Evolutionary conservation across 2,888 invertebrate species (phyloP), one percentile per base, ranked within the genome.

Genomic region (Drosophila mimetica): DNA sequence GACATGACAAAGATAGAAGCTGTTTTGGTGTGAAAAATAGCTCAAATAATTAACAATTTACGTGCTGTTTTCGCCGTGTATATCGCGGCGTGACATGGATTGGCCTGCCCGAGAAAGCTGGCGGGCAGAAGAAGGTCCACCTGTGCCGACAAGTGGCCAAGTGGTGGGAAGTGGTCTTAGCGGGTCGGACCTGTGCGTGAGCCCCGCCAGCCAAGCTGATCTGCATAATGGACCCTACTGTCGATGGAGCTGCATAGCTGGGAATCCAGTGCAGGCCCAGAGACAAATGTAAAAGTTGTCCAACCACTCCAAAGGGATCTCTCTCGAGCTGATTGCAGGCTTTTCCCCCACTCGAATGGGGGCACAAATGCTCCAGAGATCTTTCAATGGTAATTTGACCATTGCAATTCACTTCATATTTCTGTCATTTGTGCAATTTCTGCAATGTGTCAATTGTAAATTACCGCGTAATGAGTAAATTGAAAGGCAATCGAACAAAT

Each of bases 221-320:
- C 67, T 83, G 80, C 85, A 81, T 79, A 86, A 86, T 76, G 74
- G 76, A 42, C 52, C 55, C 69, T 52, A 58, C 72, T 50, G 57
- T 61, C 61, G 74, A 54, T 53, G 71, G 32, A 36, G 71, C 34
- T 37, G 71, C 53, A 52, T 11, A 46, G 41, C 28, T 13, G 0
- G 57, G 37, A 54, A 46, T 37, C 28, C 36, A 48, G 18, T 70
- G 65, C 63, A 57, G 34, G 30, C 52, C 55, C 41, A 59, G 34
- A 64, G n/a, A 22, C 54, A 81, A 88, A 88, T 81, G 89, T 89
- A 89, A 89, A 89, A 89, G 89, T 89, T 79, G 87, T 77, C 74
- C 69, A 71, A 79, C 88, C 63, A 76, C 70, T 81, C 46, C 50
- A 80, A 80, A 48, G 78, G 88, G 87, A 85, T 86, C 79, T 48